These are phyloP conservation scores for Epinephelus fuscoguttatus DNA, from an alignment of 2,113 vertebrate species.

Conservation along the genomic window DNA sequence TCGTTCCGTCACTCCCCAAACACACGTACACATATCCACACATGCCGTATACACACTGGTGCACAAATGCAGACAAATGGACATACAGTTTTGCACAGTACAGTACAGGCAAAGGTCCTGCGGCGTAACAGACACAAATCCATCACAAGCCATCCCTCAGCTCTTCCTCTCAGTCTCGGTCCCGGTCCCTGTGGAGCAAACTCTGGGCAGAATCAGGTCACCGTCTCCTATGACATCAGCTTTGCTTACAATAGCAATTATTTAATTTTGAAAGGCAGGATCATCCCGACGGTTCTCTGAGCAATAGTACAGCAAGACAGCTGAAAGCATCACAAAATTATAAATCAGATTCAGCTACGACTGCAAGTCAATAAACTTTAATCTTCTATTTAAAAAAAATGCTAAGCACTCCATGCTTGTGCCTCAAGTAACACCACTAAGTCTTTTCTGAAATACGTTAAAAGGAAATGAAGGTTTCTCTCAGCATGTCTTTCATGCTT, in stretches of 20 bases:
- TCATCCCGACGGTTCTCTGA: constrained; percentile 9
- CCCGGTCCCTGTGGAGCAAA: constrained; percentile 21
- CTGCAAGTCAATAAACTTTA: constrained; percentile 26
- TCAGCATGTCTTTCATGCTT: constrained; percentile 25
- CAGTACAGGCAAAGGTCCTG: background rate
- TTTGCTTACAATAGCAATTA: constrained; percentile 26
- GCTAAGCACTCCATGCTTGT: background rate
- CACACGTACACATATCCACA: background rate
- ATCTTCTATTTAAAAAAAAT: constrained; percentile 13
- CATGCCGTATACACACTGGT: too few relatives aligned
- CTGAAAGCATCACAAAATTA: constrained; percentile 3
- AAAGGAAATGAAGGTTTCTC: constrained; percentile 11
- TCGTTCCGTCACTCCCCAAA: constrained; percentile 17
- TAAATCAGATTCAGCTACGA: constrained; percentile 30
- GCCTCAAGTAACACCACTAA: background rate
- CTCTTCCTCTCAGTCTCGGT: constrained; percentile 8
- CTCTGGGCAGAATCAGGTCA: constrained; percentile 26
- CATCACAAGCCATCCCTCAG: constrained; percentile 30
- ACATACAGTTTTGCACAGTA: constrained; percentile 11
- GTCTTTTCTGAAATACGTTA: constrained; percentile 7
- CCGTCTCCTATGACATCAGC: background rate
- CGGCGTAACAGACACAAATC: constrained; percentile 15
- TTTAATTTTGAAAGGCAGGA: constrained; percentile 13
- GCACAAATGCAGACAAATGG: constrained; percentile 1
- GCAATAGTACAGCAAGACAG: background rate